These are phyloP conservation scores for Muscidifurax raptorellus DNA, from an alignment of 1,140 invertebrate species.

Conservation along the genomic window DNA sequence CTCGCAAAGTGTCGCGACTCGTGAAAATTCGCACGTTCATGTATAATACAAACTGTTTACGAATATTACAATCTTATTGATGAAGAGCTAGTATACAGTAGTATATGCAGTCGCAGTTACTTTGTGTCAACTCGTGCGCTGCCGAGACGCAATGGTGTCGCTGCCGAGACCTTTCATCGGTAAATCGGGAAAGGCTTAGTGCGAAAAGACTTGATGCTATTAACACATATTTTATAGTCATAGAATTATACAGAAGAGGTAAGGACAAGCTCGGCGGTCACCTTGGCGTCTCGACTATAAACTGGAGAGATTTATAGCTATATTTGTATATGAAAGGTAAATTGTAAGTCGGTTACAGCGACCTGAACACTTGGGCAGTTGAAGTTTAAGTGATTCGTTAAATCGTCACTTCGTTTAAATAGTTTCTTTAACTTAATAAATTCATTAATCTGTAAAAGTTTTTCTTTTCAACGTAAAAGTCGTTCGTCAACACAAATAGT, in stretches of 20 bases:
- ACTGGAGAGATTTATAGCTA: constrained; percentile 11
- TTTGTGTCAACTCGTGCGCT: constrained; percentile 3
- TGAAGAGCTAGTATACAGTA: constrained; percentile 41
- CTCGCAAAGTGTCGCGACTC: constrained; percentile 18
- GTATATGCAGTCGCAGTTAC: constrained; percentile 50
- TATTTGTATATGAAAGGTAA: constrained; percentile 30
- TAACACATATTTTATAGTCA: neutral
- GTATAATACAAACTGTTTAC: constrained; percentile 56
- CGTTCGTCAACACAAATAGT: constrained; percentile 8
- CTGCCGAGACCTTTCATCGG: neutral
- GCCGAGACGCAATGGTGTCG: constrained; percentile 51
- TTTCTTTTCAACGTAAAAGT: neutral
- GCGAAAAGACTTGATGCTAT: neutral
- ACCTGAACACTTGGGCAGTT: constrained; percentile 67
- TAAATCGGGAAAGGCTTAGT: neutral
- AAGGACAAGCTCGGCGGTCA: neutral
- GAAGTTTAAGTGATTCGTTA: constrained; percentile 53
- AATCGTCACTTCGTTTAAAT: constrained; percentile 12
- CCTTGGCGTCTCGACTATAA: constrained; percentile 43
- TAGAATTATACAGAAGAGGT: neutral
- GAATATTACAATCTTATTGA: constrained; percentile 51
- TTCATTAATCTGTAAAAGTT: neutral
- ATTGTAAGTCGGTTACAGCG: constrained; percentile 51
- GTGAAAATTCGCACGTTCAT: constrained; percentile 21
- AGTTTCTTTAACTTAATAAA: neutral